Percentiles rank a stretch among this genome's conserved stretches.
These are phyloP conservation scores for Abscondita cerata DNA, from an alignment of 2,888 invertebrate species.

Conservation along the genomic window DNA sequence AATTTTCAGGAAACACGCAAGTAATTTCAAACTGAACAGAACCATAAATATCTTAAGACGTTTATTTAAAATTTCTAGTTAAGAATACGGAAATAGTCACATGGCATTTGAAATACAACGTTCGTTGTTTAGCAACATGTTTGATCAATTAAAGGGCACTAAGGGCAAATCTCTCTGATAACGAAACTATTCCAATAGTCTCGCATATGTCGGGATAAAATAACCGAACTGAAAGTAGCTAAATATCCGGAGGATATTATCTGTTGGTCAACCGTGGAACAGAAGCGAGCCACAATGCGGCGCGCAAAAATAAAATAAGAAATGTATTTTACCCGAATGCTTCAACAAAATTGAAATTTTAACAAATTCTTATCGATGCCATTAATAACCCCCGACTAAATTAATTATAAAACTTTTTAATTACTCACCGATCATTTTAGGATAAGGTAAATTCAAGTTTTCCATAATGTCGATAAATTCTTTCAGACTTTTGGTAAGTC, in stretches of 20 bases:
- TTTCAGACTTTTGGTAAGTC: conserved; percentile 79
- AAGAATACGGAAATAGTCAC: neutral
- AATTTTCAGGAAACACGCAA: no score
- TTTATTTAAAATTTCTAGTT: no score
- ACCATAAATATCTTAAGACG: no score
- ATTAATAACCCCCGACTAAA: neutral
- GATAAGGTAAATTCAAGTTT: conserved; percentile 90
- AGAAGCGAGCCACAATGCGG: conserved; percentile 16
- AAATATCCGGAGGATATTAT: conserved; percentile 33
- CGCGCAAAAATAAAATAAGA: conserved; percentile 8
- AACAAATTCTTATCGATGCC: neutral
- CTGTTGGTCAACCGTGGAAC: conserved; percentile 31
- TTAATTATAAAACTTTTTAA: conserved; percentile 26
- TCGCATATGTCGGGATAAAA: conserved; percentile 15
- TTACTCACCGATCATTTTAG: conserved; percentile 89
- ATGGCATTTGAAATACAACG: conserved; percentile 16
- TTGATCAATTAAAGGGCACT: conserved; percentile 28
- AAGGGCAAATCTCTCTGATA: conserved; percentile 30
- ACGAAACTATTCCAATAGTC: conserved; percentile 25
- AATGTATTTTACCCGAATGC: neutral
- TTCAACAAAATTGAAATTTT: conserved; percentile 1
- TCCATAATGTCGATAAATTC: conserved; percentile 93
- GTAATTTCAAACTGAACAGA: no score
- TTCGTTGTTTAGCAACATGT: conserved; percentile 18
- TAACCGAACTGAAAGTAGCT: conserved; percentile 28